These are phyloP conservation scores for Campylomormyrus tamandua DNA, from an alignment of 2,113 vertebrate genomes.

Conservation along the genomic window DNA sequence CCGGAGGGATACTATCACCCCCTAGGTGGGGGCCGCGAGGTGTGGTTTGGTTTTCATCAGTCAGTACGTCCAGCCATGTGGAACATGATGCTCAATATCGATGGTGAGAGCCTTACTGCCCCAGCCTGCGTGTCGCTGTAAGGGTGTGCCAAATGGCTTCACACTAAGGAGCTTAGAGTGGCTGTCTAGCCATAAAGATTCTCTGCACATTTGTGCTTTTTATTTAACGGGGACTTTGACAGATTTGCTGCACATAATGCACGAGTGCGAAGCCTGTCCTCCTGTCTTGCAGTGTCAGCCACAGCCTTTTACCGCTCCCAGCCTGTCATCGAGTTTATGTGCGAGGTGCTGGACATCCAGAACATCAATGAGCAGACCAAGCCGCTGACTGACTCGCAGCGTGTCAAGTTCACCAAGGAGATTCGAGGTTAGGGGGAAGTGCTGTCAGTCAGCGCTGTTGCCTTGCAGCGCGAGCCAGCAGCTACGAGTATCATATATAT, in stretches of 20 bases:
- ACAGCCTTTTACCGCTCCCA: conserved; percentile 98
- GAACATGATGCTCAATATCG: conserved; percentile 99
- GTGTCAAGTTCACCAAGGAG: conserved; percentile 99
- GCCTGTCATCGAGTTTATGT: conserved; percentile 99
- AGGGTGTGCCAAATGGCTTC: neutral
- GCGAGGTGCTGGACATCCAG: conserved; percentile 94
- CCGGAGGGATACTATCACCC: conserved; percentile 98
- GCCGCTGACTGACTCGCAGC: conserved; percentile 93
- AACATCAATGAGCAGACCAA: conserved; percentile 98
- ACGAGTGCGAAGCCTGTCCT: neutral
- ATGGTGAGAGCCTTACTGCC: conserved; percentile 61
- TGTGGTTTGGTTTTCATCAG: conserved; percentile 99
- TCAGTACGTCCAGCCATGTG: conserved; percentile 97
- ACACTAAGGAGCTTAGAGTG: neutral
- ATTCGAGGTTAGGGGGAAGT: conserved; percentile 75
- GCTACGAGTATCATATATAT: neutral
- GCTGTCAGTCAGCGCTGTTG: neutral
- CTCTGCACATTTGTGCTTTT: neutral
- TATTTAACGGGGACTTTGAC: neutral
- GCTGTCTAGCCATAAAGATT: neutral
- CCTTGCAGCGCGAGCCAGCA: neutral
- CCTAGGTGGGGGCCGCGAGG: conserved; percentile 91
- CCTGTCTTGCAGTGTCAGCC: conserved; percentile 74
- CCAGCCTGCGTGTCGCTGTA: neutral
- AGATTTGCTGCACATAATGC: neutral